Evolutionary conservation across 2,113 vertebrate species (phyloP), one percentile per base, ranked within the genome.

Genomic region (Passer domesticus): DNA sequence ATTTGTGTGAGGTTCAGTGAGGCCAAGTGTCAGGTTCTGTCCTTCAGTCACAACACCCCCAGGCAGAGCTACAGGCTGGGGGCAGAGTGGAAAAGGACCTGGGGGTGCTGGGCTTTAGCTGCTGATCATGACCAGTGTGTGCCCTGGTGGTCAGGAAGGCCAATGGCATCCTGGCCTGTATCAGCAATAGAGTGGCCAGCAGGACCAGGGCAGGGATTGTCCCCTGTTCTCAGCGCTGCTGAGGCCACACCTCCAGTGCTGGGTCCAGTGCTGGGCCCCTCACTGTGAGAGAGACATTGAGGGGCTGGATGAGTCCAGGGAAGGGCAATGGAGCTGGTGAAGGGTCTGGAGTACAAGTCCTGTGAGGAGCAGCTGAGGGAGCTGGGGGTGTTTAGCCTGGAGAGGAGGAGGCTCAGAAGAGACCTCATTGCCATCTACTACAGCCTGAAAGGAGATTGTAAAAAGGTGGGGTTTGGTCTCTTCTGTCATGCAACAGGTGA

Each of bases 321-420:
- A 13, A 44, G 44, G 18, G 50, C 17, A 56, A 0, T 0, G 2
- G 59, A 9, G 31, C 8, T 73, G 43, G 15, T 2, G 59, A 37
- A 44, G 21, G 17, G 17, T 35, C 50, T 73, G 50, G 18, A 66
- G 12, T 18, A 24, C 44, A 24, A 17, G 10, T 24, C 7, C 15
- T 66, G 10, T 14, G 33, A 81, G 52, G 31, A 52, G 33, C 13
- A 37, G 52, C 33, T 59, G 33, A 39, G 28, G 19, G 37, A 89
- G 15, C 35, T 81, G 60, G 27, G 22, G 4, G 1, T 37, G 12
- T 44, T 52, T 24, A 39, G 15, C 23, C 33, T 52, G 52, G 22
- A 52, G 52, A 13, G 8, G 1, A 56, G 1, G 18, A 74, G 15
- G 20, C 37, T 52, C 52, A 24, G 69, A 3, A 33, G 52, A 52